A percentile compares a stretch with the other conserved stretches of the same genome.
Conservation (phyloP, 2,888 invertebrate species). For the Coelinius sp. region DNA sequence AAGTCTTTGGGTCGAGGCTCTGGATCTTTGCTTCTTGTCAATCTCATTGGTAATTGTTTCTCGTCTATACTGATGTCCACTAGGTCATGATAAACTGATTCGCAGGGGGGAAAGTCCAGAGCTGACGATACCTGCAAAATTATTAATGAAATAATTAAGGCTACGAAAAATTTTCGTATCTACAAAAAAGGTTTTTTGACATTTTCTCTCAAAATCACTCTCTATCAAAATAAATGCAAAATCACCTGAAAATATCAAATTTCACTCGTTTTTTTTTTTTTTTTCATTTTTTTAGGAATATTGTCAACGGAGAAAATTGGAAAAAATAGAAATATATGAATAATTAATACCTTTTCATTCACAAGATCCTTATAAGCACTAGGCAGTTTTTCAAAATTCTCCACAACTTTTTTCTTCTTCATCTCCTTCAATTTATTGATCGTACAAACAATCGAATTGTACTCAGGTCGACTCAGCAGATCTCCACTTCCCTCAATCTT, state of each 20-base stretch:
- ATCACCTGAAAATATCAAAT: no score
- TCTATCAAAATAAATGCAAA: no score
- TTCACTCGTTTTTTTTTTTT: no score
- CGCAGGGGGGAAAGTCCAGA: constrained; percentile 60
- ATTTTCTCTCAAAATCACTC: no score
- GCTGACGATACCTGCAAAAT: constrained; percentile 57
- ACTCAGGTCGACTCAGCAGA: constrained; percentile 58
- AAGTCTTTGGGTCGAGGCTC: constrained; percentile 60
- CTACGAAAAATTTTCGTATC: no score
- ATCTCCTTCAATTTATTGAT: constrained; percentile 57
- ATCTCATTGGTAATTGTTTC: constrained; percentile 55
- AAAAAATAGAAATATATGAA: background rate
- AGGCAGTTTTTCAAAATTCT: constrained; percentile 56
- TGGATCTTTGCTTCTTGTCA: constrained; percentile 63
- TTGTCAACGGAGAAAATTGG: constrained; percentile 1
- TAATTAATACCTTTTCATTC: constrained; percentile 57
- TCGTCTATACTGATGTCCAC: constrained; percentile 61
- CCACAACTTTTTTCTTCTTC: constrained; percentile 53
- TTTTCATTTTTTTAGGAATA: no score
- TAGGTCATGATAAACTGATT: constrained; percentile 61
- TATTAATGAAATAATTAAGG: no score
- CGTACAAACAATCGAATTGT: constrained; percentile 62
- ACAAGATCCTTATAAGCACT: constrained; percentile 52
- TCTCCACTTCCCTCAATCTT: constrained; percentile 40
- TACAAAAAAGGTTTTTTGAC: constrained; percentile 12